Evolutionary conservation across 2,113 vertebrate species (phyloP), one percentile per base, ranked within the genome.

Genomic region (Cheirogaleus medius): DNA sequence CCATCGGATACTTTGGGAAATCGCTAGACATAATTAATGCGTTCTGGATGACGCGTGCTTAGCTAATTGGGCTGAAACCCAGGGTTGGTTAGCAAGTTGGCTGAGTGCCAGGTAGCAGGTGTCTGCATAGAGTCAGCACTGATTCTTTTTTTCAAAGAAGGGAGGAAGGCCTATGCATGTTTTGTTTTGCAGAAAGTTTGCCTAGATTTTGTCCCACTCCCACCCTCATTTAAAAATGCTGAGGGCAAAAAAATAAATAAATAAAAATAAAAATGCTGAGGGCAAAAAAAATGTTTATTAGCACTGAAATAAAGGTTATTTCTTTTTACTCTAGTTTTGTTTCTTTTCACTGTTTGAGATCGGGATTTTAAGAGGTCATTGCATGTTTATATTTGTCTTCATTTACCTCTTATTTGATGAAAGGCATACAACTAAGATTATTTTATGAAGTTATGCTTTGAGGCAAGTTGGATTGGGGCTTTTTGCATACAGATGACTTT

Each of bases 61-160:
- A 94, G 68, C 93, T 98, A 98, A 98, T 94, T 97, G 93, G 97
- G 86, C 93, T 97, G 95, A 95, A 96, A 93, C 76, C 81, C 86
- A 83, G 93, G 74, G 90, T 94, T 94, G 89, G 96, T 96, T 97
- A 96, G 95, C 83, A 94, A 93, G 56, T 47, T 97, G 98, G 97
- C 93, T 49, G 74, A 89, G 39, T 95, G 96, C 97, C 98, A 97
- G 74, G 96, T 97, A 94, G 98, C 97, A 98, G 97, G 97, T 98
- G 98, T 95, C 92, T 97, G 96, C 91, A 95, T 89, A 93, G 85
- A 78, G 86, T 91, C 93, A 93, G 86, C 87, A 15, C 68, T 11
- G 78, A 95, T 94, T 97, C 93, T 91, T 81, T 89, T 89, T 87
- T 85, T 96, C 91, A 95, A 91, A 95, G 52, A 88, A 78, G 58